Conservation (phyloP, 2,113 vertebrate genomes). For the Lonchura striata region DNA sequence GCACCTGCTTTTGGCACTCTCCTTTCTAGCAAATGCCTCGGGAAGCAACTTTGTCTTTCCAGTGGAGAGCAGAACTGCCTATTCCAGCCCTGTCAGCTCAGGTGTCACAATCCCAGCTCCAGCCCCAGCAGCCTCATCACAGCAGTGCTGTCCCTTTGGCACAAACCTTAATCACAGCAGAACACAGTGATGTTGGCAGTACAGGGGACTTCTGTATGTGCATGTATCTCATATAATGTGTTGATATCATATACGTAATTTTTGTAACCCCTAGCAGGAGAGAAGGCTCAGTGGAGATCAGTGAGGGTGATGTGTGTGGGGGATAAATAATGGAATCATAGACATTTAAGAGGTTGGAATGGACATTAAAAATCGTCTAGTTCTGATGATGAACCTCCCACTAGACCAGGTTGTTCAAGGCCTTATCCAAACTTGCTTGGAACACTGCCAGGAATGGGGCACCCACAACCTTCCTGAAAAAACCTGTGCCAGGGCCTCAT, state of each 20-base stretch:
- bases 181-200: neutral
- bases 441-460: neutral
- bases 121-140: neutral
- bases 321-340: neutral
- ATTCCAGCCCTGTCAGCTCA: accelerated
- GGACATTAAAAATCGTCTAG: neutral
- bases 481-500: neutral
- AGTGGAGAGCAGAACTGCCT: neutral
- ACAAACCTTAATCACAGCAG: neutral
- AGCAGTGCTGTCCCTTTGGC: neutral
- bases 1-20: neutral
- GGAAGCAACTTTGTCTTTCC: neutral
- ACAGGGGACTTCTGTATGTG: neutral
- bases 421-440: neutral
- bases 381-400: neutral
- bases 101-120: neutral
- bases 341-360: neutral
- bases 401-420: neutral
- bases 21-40: neutral
- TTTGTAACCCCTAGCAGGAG: neutral
- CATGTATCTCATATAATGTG: neutral
- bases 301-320: accelerated
- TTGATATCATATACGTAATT: neutral
- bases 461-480: neutral
- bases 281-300: neutral